These are phyloP conservation scores for Bemisia tabaci DNA, from an alignment of 1,140 invertebrate genomes.

Conservation along the genomic window DNA sequence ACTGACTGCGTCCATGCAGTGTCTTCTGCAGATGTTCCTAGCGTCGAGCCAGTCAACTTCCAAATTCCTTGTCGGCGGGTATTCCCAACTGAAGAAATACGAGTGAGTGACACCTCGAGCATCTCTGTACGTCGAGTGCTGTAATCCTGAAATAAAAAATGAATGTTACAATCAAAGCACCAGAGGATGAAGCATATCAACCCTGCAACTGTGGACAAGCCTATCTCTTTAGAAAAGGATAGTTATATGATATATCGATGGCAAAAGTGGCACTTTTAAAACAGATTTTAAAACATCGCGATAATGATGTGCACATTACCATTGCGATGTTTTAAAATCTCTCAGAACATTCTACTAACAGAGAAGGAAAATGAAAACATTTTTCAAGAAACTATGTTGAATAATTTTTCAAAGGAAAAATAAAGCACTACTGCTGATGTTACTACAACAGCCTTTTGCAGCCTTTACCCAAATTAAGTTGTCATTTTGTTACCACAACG, in stretches of 20 bases:
- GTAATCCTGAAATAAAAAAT: slow-evolving; percentile 47
- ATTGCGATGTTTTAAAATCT: too few relatives aligned
- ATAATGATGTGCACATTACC: too few relatives aligned
- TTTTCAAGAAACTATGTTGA: too few relatives aligned
- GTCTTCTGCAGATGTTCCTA: slow-evolving; percentile 77
- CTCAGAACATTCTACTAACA: too few relatives aligned
- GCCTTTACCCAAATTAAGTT: too few relatives aligned
- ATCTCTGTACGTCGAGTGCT: slow-evolving; percentile 72
- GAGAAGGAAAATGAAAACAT: too few relatives aligned
- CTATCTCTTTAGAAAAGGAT: neutral
- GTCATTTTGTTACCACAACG: too few relatives aligned
- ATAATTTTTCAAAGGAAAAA: too few relatives aligned
- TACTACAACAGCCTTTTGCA: too few relatives aligned
- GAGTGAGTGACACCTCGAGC: slow-evolving; percentile 70
- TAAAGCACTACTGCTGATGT: too few relatives aligned
- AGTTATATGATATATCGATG: neutral
- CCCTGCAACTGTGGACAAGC: neutral
- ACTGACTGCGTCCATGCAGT: slow-evolving; percentile 86
- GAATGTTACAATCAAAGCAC: neutral
- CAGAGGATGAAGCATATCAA: neutral
- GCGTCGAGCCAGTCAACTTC: slow-evolving; percentile 85
- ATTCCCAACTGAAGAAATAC: slow-evolving; percentile 90
- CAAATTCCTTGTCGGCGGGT: slow-evolving; percentile 63
- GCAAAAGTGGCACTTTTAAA: too few relatives aligned
- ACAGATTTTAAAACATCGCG: too few relatives aligned